Percentiles rank a stretch among this genome's conserved stretches.
phyloP scores from a whole-genome alignment of 2,113 vertebrate genomes.

The Phalacrocorax brasilianus region DNA sequence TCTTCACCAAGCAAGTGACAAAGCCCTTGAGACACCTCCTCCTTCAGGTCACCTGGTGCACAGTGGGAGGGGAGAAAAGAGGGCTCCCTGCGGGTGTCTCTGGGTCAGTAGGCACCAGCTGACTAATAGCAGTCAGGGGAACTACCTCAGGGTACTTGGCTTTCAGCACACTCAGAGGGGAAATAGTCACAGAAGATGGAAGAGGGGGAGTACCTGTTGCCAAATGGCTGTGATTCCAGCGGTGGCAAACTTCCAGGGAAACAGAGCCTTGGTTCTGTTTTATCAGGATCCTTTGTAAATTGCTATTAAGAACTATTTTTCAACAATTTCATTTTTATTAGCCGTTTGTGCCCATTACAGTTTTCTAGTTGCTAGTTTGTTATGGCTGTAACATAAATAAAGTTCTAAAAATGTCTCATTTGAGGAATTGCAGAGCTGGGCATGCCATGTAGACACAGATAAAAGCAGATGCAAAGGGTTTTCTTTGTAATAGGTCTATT shows the following conservation, averaged over 20 bases:
- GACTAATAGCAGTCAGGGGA: background rate
- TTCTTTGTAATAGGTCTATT: conserved; percentile 76
- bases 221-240: conserved; percentile 58
- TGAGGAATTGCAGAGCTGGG: conserved; percentile 80
- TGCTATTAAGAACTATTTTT: conserved; percentile 81
- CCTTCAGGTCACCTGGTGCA: background rate
- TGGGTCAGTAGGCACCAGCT: background rate
- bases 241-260: conserved; percentile 70
- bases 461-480: conserved; percentile 75
- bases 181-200: conserved; percentile 29
- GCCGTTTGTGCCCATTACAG: conserved; percentile 81
- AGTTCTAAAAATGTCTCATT: conserved; percentile 84
- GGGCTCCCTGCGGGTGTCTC: background rate
- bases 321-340: conserved; percentile 85
- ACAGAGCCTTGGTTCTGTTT: conserved; percentile 52
- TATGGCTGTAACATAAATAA: conserved; percentile 85
- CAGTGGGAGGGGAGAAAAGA: background rate
- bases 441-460: conserved; percentile 78
- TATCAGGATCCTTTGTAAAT: conserved; percentile 75
- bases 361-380: conserved; percentile 85
- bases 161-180: conserved; percentile 12
- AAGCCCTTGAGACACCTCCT: background rate
- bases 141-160: background rate
- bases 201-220: conserved; percentile 60
- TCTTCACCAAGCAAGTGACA: background rate